Base-by-base conservation (phyloP, 2,888 invertebrate genomes). In the Platycheirus albimanus region DNA sequence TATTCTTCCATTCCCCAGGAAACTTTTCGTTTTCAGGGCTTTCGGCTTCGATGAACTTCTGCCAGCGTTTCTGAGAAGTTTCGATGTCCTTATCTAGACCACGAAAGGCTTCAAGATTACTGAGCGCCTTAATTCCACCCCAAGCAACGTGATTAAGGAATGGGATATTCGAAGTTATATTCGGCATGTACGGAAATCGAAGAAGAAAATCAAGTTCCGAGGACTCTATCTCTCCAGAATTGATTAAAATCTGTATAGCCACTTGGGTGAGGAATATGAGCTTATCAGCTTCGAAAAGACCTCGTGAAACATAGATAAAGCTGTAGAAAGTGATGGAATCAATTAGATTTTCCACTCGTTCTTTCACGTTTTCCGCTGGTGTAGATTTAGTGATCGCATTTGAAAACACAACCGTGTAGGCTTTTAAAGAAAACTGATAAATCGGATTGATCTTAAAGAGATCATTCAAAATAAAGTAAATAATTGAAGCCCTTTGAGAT, bases 1-100 rank as follows among this genome's bases (percentile, higher is more conserved):
- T 98, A 87, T 95, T 95, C 89, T 98, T 98, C 98, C 98, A 99
- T 88, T 98, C 98, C 76, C 97, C 97, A 0, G 98, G 98, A 86
- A 98, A 93, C 89, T 97, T 97, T 89, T 98, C 98, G 87, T 95
- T 95, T 90, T 99, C 98, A 0, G 98, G 98, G 79, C 95, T 95
- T 89, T 98, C 98, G 17, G 96, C 95, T 87, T 98, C 98, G 0
- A 96, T 95, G 87, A 97, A 97, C 88, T 97, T 97, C 87, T 95
- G 95, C 98, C 98, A 99, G 70, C 98, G 93, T 51, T 98, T 98
- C 0, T 95, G 93, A 0, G 97, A 97, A 0, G 96, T 96, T 90
- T 97, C 98, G 85, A 98, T 95, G 88, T 98, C 98, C 85, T 96
- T 95, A 88, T 98, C 98, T 0, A 98, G 91, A 87, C 95, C 96